These are phyloP conservation scores for Drosophila gaucha DNA, from an alignment of 2,888 invertebrate genomes.

Conservation along the genomic window DNA sequence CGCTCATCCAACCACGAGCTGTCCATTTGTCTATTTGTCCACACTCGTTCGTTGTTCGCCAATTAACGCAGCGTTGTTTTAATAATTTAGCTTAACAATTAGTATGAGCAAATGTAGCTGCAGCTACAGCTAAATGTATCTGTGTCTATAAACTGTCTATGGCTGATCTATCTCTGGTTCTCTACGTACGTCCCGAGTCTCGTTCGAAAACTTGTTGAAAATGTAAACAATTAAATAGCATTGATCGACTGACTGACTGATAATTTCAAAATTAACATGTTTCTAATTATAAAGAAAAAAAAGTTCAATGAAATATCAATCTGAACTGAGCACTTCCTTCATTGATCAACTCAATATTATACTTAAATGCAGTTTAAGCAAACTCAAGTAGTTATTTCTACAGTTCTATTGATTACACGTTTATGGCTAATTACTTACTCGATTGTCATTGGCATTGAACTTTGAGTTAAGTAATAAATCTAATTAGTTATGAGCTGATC, in stretches of 20 bases:
- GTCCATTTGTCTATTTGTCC: constrained; percentile 1
- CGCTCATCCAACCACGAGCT: constrained; percentile 24
- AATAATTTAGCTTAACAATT: constrained; percentile 55
- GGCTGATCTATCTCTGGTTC: constrained; percentile 1
- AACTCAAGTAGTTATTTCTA: constrained; percentile 5
- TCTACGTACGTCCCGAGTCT: constrained; percentile 21
- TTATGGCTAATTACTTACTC: constrained; percentile 28
- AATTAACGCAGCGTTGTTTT: constrained; percentile 60
- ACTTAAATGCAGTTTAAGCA: constrained; percentile 5
- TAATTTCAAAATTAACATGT: constrained; percentile 55
- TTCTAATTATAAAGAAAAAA: constrained; percentile 54
- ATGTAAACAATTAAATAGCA: constrained; percentile 59
- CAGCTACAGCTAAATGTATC: too few relatives aligned
- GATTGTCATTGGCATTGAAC: constrained; percentile 11
- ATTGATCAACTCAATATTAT: constrained; percentile 7
- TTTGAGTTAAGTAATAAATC: constrained; percentile 21
- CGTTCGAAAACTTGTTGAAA: constrained; percentile 34
- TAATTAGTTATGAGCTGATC: neutral
- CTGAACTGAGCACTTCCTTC: constrained; percentile 14
- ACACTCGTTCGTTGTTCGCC: constrained; percentile 50
- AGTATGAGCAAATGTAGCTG: constrained; percentile 31
- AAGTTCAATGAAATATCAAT: constrained; percentile 71
- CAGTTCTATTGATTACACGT: constrained; percentile 11
- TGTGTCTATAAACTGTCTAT: neutral
- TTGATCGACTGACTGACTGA: constrained; percentile 57